Evolutionary conservation across 2,888 invertebrate species (phyloP).

Genomic region (Tachina lurida): DNA sequence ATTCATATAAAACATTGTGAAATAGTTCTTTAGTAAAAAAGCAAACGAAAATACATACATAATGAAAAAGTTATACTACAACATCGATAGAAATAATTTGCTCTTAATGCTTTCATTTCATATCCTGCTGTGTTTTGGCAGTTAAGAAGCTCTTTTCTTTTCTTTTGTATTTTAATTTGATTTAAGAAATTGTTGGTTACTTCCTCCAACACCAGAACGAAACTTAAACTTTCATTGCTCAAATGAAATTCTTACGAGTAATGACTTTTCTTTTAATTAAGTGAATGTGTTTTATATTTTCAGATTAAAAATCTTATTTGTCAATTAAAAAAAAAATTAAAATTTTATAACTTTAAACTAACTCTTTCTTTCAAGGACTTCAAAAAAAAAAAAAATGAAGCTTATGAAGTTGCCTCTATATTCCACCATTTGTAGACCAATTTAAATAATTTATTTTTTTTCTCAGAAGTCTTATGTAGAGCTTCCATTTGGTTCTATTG

Average conservation of each 20-base stretch:
- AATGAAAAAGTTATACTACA: constrained; percentile 38
- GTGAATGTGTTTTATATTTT: neutral
- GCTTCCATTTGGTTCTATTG: too few relatives aligned
- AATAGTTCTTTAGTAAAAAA: constrained; percentile 9
- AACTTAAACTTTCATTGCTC: constrained; percentile 23
- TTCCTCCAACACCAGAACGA: neutral
- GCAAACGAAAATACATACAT: neutral
- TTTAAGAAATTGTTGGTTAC: neutral
- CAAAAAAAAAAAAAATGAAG: too few relatives aligned
- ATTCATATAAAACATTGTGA: neutral
- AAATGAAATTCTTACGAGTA: neutral
- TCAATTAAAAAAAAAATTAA: too few relatives aligned
- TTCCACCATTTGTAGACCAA: too few relatives aligned
- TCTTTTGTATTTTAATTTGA: constrained; percentile 8
- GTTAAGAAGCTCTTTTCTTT: neutral
- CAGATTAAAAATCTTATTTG: neutral
- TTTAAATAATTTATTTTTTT: too few relatives aligned
- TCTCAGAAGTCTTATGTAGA: too few relatives aligned
- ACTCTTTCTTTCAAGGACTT: too few relatives aligned
- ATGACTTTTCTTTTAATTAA: constrained; percentile 11
- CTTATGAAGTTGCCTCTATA: too few relatives aligned
- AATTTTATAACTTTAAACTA: too few relatives aligned
- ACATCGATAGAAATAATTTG: constrained; percentile 59
- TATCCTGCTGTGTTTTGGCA: constrained; percentile 27
- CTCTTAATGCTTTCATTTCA: constrained; percentile 45